Base-by-base conservation (phyloP, 2,888 invertebrate species). In the Xestia ashworthii region DNA sequence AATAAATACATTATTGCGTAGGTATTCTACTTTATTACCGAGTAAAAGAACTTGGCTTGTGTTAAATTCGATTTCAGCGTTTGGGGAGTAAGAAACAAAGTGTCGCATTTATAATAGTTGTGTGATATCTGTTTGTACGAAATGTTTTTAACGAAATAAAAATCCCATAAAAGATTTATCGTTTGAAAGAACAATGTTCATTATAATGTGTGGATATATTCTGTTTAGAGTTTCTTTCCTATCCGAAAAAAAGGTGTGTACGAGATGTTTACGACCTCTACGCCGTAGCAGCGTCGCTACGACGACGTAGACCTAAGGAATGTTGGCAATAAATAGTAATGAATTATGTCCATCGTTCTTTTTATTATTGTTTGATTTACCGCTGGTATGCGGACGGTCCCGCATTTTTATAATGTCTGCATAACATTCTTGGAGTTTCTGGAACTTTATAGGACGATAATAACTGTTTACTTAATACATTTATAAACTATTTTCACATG, bases 281-380 rank as follows among this genome's bases (percentile, higher is more conserved):
- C 77, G 80, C 12, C 71, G 71, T 77, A 77, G 77, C 50, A 0
- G 9, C 2, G 68, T 16, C 14, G 81, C 76, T 85, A 83, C 81
- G 87, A 83, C 81, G 87, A 74, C 86, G 88, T 83, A 85, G 83
- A 38, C 58, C 44, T n/a, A 19, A 41, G 14, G 16, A 55, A 64
- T 68, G n/a, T 25, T 65, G 16, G 16, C 48, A 22, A 50, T 81
- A 73, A 44, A 74, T 55, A 46, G 14, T 19, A 38, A 46, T 46
- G 14, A 80, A 50, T 65, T 12, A 64, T 32, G 19, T 58, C 22
- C 32, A 25, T 50, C 16, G n/a, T 11, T 46, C 8, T 38, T 69
- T 68, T 70, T 55, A 44, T 70, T 55, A 44, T 62, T 64, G 32
- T 79, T 53, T 53, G 38, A 53, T 38, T 70, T 70, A 67, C 44